Conservation (phyloP, 2,888 invertebrate species). For the Vanessa cardui region DNA sequence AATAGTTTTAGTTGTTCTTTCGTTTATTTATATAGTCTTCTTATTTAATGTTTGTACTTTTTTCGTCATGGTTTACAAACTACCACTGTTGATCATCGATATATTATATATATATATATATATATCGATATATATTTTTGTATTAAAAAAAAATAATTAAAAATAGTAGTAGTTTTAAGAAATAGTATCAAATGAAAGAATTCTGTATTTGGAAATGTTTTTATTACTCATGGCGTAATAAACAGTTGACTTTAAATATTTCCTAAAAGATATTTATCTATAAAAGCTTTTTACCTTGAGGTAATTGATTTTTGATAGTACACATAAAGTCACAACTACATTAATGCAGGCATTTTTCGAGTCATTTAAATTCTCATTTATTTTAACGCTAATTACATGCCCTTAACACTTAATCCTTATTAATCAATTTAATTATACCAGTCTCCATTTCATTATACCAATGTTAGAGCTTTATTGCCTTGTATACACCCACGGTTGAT, state of each 20-base stretch:
- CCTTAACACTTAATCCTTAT: constrained; percentile 41
- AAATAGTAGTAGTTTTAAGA: too few species aligned
- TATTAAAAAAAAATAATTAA: too few species aligned
- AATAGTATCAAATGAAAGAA: too few species aligned
- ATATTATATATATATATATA: not conserved
- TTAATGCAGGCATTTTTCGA: not conserved
- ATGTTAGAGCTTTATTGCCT: constrained; percentile 30
- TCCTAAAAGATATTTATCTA: too few species aligned
- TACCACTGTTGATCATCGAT: too few species aligned
- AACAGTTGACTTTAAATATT: too few species aligned
- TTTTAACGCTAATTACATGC: constrained; percentile 2
- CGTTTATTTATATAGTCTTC: not conserved
- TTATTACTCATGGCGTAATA: too few species aligned
- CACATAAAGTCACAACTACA: not conserved
- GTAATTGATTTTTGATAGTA: too few species aligned
- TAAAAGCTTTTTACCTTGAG: too few species aligned
- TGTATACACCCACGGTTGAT: constrained; percentile 50
- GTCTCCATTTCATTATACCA: constrained; percentile 55
- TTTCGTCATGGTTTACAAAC: too few species aligned
- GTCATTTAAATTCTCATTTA: constrained; percentile 5
- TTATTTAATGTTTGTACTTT: not conserved
- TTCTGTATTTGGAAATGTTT: too few species aligned
- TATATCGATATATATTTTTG: too few species aligned
- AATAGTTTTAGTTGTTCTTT: constrained; percentile 21
- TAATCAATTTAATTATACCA: constrained; percentile 61